Conservation (phyloP, 1,140 invertebrate genomes). For the Galendromus occidentalis region DNA sequence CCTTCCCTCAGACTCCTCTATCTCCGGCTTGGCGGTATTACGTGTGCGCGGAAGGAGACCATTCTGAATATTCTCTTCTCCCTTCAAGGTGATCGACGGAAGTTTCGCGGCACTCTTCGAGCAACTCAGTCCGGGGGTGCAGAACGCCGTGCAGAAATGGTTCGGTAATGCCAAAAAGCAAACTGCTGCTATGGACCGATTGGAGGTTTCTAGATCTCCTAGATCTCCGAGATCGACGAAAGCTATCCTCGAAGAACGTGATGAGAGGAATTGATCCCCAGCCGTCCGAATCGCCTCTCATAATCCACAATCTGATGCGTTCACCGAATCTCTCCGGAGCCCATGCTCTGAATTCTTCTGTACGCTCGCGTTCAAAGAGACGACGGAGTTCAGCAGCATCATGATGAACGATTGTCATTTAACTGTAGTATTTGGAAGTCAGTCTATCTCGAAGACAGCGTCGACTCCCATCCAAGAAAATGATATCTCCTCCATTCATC, state of each 20-base stretch:
- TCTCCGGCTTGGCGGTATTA: background rate
- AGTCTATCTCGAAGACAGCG: no score
- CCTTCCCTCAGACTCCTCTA: background rate
- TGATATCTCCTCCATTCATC: no score
- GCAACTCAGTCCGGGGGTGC: constrained; percentile 4
- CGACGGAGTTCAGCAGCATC: no score
- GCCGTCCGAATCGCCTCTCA: no score
- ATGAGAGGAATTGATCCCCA: background rate
- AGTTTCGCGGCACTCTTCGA: constrained; percentile 8
- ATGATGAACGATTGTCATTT: no score
- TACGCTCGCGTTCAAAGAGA: no score
- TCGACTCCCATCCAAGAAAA: no score
- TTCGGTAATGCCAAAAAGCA: constrained; percentile 8
- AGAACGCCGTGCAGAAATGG: constrained; percentile 3
- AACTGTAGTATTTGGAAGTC: no score
- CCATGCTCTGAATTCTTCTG: no score
- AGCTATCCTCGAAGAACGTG: background rate
- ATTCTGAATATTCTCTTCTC: background rate
- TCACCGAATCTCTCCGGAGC: no score
- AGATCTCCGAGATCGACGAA: background rate
- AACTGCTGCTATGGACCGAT: background rate
- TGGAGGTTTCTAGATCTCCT: background rate
- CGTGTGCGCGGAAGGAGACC: background rate
- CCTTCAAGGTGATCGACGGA: background rate
- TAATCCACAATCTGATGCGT: no score